These are phyloP conservation scores for Axis porcinus DNA, from an alignment of 2,113 vertebrate genomes.

Conservation along the genomic window DNA sequence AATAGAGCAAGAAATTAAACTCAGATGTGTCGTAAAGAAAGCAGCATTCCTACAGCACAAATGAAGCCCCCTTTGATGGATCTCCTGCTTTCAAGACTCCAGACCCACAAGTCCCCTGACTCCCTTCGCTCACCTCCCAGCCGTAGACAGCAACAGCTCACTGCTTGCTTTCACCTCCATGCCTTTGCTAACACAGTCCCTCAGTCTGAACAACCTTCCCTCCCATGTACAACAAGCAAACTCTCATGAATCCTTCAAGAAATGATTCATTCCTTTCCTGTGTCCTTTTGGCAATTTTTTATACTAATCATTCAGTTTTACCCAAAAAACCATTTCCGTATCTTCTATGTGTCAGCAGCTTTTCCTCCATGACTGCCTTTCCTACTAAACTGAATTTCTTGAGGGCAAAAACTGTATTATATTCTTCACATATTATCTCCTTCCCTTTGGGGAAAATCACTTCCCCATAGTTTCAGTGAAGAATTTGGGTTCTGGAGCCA, in stretches of 20 bases:
- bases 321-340: not conserved
- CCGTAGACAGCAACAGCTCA: fast-evolving
- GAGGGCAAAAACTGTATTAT: not conserved
- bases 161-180: not conserved
- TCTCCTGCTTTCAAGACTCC: not conserved
- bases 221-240: not conserved
- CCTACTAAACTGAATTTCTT: not conserved
- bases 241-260: not conserved
- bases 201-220: not conserved
- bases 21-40: not conserved
- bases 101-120: not conserved
- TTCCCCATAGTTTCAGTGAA: not conserved
- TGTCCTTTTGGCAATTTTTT: not conserved
- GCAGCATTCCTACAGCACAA: not conserved
- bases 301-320: not conserved
- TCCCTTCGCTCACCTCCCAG: not conserved
- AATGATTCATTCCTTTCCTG: not conserved
- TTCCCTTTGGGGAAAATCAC: not conserved
- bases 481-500: not conserved
- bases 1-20: not conserved
- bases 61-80: not conserved
- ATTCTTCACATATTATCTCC: not conserved
- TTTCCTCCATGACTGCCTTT: not conserved
- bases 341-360: not conserved
- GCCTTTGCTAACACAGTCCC: not conserved